Base-by-base conservation (phyloP, 2,797 vertebrate species). In the Clarias platycephalus region DNA sequence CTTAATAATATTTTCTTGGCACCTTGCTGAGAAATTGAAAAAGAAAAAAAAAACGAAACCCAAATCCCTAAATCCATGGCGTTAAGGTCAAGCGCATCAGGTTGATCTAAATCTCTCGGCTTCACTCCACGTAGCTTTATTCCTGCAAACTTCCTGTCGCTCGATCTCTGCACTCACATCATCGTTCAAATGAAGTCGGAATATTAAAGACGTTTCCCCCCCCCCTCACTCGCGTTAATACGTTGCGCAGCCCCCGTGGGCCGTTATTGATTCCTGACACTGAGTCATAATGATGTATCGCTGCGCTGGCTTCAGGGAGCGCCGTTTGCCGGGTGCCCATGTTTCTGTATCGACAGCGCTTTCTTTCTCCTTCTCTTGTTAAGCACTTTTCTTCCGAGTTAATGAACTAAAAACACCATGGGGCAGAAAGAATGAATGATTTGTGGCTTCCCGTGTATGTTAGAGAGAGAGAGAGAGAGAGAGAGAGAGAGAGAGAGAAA, bases 261-360 rank as follows among this genome's bases (percentile, higher is more conserved):
- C 92, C 89, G 85, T 85, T 92, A 94, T 95, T 89, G 94, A 94
- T 94, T 91, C 86, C 89, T 86, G 89, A 88, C 91, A 57, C 78
- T 82, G 91, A 93, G 93, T 93, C 93, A 93, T 91, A 91, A 93
- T 95, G 94, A 95, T 95, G 93, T 92, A 96, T 95, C 89, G 92
- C 90, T 90, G 84, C 55, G 90, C 85, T 88, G 90, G 91, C 91
- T 92, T 92, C 81, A 7, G 91, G 91, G 91, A 83, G 88, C 68
- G 10, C 40, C 28, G 60, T 76, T 44, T 76, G 83, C 85, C 63
- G 62, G 80, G 75, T 86, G 85, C 83, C 83, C 84, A 10, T 84
- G 86, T 81, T 58, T 82, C 77, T 49, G 85, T 93, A 93, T 94
- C 89, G 92, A 93, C 93, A 91, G 87, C 86, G 64, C 78, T 84